Percentiles rank a stretch among this genome's conserved stretches.
Conservation (phyloP, 2,113 vertebrate genomes). For the Osmerus mordax region DNA sequence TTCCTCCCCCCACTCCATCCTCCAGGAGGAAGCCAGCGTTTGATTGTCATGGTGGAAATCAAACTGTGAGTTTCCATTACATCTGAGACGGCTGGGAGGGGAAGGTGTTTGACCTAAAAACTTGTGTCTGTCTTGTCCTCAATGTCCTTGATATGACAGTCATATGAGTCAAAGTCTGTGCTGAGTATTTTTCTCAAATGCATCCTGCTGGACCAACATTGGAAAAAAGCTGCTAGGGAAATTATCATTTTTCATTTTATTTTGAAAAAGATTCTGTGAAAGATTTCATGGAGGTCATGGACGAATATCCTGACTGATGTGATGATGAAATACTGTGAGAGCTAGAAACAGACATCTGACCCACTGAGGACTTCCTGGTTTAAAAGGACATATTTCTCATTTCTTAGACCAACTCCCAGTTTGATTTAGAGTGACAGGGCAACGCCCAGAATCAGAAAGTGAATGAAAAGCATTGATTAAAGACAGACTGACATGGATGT, state of each 20-base stretch:
- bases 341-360: not conserved
- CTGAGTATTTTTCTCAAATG: not conserved
- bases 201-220: not conserved
- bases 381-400: slow-evolving; percentile 21
- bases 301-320: not conserved
- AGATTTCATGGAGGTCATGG: not conserved
- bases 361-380: slow-evolving; percentile 14
- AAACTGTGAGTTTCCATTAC: slow-evolving; percentile 38
- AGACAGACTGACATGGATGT: slow-evolving; percentile 37
- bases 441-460: slow-evolving; percentile 27
- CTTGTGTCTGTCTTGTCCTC: slow-evolving; percentile 8
- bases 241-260: not conserved
- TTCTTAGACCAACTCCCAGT: slow-evolving; percentile 23
- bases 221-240: too few species aligned
- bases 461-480: slow-evolving; percentile 50
- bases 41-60: slow-evolving; percentile 33
- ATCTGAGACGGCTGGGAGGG: slow-evolving; percentile 14
- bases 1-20: slow-evolving; percentile 3
- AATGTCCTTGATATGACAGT: slow-evolving; percentile 2
- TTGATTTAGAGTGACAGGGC: slow-evolving; percentile 36
- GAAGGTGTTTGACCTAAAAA: slow-evolving; percentile 31
- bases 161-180: not conserved
- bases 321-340: not conserved
- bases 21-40: slow-evolving; percentile 37
- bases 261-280: slow-evolving; percentile 10